These are phyloP conservation scores for Lochmaea crataegi DNA, from an alignment of 2,888 invertebrate species.

Conservation along the genomic window DNA sequence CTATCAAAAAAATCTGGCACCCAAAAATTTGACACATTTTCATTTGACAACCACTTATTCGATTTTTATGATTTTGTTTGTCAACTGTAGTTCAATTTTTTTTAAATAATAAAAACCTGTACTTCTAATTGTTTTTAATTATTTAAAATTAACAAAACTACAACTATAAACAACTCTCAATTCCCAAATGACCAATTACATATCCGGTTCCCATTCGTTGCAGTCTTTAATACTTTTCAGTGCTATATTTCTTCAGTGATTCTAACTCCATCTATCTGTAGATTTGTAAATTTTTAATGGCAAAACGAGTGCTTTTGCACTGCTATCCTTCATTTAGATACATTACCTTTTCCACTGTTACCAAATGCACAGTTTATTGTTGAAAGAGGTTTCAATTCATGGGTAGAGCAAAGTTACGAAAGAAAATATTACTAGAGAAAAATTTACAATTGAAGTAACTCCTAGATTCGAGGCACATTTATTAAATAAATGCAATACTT, in stretches of 20 bases:
- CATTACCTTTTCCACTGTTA: neutral
- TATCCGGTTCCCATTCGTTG: neutral
- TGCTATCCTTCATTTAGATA: constrained; percentile 1
- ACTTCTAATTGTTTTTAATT: too few species aligned
- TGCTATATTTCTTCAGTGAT: neutral
- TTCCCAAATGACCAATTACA: constrained; percentile 2
- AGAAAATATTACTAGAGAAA: neutral
- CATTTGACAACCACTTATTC: too few species aligned
- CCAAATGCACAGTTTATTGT: neutral
- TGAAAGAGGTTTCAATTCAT: neutral
- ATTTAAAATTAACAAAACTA: neutral
- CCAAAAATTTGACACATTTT: too few species aligned
- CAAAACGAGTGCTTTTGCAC: neutral
- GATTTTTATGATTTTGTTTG: too few species aligned
- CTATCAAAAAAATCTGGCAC: too few species aligned
- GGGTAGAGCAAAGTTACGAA: neutral
- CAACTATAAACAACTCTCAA: neutral
- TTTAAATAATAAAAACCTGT: too few species aligned
- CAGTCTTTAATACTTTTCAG: neutral
- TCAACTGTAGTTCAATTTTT: too few species aligned
- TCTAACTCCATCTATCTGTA: neutral
- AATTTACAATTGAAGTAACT: neutral
- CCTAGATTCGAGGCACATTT: neutral
- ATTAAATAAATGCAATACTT: neutral
- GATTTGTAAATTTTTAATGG: constrained; percentile 6